Evolutionary conservation across 2,797 vertebrate species (phyloP).

Genomic region (Limnodromus scolopaceus): DNA sequence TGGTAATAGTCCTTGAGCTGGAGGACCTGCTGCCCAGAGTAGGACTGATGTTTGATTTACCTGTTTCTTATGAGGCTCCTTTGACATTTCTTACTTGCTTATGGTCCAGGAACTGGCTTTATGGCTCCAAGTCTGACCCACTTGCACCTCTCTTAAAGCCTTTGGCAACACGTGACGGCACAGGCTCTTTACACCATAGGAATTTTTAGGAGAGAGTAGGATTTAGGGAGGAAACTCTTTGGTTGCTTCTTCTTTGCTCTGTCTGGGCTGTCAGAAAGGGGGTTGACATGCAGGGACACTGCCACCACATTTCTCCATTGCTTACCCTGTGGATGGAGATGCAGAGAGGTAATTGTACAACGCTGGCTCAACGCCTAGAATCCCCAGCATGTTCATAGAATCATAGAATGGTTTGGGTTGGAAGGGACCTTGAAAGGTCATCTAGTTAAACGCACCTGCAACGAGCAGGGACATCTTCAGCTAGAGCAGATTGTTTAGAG

Average conservation of each 20-base stretch:
- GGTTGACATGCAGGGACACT: not conserved
- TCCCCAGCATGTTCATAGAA: not conserved
- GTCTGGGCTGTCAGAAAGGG: not conserved
- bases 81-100: not conserved
- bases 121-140: not conserved
- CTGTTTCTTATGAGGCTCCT: not conserved
- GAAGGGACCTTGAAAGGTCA: not conserved
- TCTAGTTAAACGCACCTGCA: not conserved
- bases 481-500: not conserved
- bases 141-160: fast-evolving
- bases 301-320: not conserved
- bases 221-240: not conserved
- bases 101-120: not conserved
- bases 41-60: not conserved
- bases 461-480: not conserved
- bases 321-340: not conserved
- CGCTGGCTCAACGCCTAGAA: fast-evolving
- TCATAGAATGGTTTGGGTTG: not conserved
- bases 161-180: not conserved
- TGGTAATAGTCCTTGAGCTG: not conserved
- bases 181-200: not conserved
- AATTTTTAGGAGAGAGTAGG: not conserved
- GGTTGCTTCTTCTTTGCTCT: not conserved
- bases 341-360: too few relatives aligned
- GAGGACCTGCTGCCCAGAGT: not conserved